Evolutionary conservation across 1,140 invertebrate genomes (phyloP), one percentile per base, ranked within the genome.

Genomic region (Pseudachorutes palmiensis): DNA sequence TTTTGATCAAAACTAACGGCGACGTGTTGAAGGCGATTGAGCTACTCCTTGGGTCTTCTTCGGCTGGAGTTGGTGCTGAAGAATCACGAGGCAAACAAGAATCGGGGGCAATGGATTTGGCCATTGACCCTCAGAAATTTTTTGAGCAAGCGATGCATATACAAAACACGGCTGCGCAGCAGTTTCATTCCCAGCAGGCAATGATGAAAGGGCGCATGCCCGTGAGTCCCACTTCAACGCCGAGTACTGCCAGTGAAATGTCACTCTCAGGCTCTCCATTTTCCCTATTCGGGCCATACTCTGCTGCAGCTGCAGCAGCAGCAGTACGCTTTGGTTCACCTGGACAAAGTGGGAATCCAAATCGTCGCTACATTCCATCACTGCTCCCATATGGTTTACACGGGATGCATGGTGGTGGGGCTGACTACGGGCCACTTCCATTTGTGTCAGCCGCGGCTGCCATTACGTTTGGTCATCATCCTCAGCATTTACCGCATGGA

Each of bases 1-100:
- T n/a, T n/a, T n/a, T 95, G 1, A 82, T 85, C 63, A 80, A 84
- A 66, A 85, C 80, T 80, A 85, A 79, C 81, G 91, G 92, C 0
- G 91, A 95, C 76, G 88, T 94, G 0, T 85, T 94, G 0, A 87
- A 91, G 72, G 90, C 92, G 0, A 94, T 96, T 83, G 92, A 96
- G 76, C 85, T 89, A 58, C 84, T 92, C 49, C 41, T 75, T 45
- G 64, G 62, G 19, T 49, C 66, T 1, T 51, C 57, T 36, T 16
- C 26, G 9, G 31, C 12, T 22, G 33, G 22, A 16, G 19, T 16
- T 26, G 33, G 29, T 29, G 36, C 29, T 59, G 57, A 31, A 22
- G 64, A 30, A 57, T 29, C 19, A 3, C 45, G 30, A 31, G n/a
- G n/a, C 29, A 30, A 32, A 41, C 41, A 55, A 28, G 41, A 19